Conservation (phyloP, 1,140 invertebrate genomes). For the Dolichoris vasculosae region DNA sequence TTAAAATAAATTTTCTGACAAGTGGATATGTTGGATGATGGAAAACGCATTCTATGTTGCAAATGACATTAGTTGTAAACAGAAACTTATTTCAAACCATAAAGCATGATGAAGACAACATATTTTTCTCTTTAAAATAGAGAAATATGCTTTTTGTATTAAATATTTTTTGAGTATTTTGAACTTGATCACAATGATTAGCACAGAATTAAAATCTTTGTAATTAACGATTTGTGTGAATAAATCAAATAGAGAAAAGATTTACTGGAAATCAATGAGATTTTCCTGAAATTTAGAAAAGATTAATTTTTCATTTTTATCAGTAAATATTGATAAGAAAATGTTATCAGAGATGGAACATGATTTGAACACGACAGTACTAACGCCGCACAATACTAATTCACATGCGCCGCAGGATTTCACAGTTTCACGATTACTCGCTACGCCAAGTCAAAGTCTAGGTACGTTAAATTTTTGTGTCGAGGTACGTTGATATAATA, state of each 20-base stretch:
- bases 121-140: neutral
- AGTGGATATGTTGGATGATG: neutral
- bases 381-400: constrained; percentile 56
- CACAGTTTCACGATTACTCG: constrained; percentile 69
- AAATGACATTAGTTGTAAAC: neutral
- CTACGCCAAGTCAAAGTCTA: constrained; percentile 65
- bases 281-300: neutral
- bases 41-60: neutral
- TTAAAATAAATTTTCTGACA: neutral
- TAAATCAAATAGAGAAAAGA: too few relatives aligned
- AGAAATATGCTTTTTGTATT: neutral
- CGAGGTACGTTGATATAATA: neutral
- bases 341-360: constrained; percentile 46
- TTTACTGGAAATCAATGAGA: neutral
- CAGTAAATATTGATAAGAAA: neutral
- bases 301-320: neutral
- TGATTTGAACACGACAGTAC: neutral
- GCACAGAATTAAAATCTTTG: neutral
- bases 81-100: neutral
- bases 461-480: constrained; percentile 59
- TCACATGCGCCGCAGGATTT: constrained; percentile 71
- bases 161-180: neutral
- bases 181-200: neutral
- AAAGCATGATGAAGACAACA: neutral
- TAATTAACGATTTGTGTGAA: neutral